Percentiles rank a stretch among this genome's conserved stretches.
Evolutionary conservation across 1,140 invertebrate species (phyloP).

Genomic region (Platyscapa corneri): DNA sequence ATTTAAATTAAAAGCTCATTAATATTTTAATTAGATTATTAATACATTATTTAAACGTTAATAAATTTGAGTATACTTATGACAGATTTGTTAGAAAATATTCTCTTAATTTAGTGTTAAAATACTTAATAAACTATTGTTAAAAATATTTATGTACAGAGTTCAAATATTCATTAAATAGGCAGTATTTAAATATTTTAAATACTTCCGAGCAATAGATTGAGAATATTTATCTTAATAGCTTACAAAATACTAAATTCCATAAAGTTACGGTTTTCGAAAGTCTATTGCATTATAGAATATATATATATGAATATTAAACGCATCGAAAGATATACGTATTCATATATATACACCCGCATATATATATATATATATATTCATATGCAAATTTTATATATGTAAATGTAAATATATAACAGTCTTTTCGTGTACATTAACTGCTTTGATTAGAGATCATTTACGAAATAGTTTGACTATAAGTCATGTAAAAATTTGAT

Average conservation of each 20-base stretch:
- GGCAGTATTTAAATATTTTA: conserved; percentile 24
- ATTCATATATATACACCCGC: background rate
- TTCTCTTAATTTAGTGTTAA: no score
- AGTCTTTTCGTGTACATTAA: background rate
- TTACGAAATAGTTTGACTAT: background rate
- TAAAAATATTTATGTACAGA: conserved; percentile 34
- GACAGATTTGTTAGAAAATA: background rate
- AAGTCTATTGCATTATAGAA: background rate
- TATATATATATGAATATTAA: background rate
- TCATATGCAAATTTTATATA: no score
- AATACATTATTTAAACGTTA: no score
- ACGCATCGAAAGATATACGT: background rate
- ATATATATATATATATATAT: no score
- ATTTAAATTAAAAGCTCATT: no score
- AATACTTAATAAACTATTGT: background rate
- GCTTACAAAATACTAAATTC: conserved; percentile 9
- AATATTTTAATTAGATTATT: no score
- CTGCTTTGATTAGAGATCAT: conserved; percentile 37
- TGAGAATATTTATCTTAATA: background rate
- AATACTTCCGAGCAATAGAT: conserved; percentile 18
- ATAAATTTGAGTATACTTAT: no score
- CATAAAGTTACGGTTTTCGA: background rate
- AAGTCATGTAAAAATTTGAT: conserved; percentile 4
- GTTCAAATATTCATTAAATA: conserved; percentile 28
- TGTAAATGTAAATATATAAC: background rate